Conservation (phyloP, 1,140 invertebrate species). For the Formica selysi region DNA sequence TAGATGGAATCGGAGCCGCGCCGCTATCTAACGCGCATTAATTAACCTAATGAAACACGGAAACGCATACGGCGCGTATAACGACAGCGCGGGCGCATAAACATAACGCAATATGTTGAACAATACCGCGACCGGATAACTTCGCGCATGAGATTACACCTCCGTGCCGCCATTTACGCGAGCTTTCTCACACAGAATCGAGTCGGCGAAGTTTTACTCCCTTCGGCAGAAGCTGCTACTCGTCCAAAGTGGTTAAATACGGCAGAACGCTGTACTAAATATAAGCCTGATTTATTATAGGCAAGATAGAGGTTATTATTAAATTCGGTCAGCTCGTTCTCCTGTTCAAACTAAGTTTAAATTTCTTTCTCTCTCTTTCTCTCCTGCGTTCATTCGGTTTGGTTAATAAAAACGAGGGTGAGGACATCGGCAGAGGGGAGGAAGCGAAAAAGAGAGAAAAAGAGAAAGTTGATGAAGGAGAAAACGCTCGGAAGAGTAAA, state of each 20-base stretch:
- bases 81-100: constrained; percentile 48
- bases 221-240: constrained; percentile 18
- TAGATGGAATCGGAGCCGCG: constrained; percentile 26
- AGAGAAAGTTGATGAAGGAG: constrained; percentile 41
- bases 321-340: constrained; percentile 83
- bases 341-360: constrained; percentile 81
- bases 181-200: constrained; percentile 29
- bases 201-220: constrained; percentile 54
- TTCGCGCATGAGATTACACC: constrained; percentile 48
- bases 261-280: constrained; percentile 74
- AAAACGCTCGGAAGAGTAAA: constrained; percentile 73
- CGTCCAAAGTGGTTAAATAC: constrained; percentile 52
- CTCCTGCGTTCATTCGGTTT: neutral
- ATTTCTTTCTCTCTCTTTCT: constrained; percentile 63
- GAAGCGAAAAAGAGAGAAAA: neutral
- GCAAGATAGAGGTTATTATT: constrained; percentile 81
- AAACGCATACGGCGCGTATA: constrained; percentile 41
- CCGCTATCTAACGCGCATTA: constrained; percentile 46
- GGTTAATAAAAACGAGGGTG: constrained; percentile 68
- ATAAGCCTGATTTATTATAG: constrained; percentile 84
- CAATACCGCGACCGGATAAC: constrained; percentile 49
- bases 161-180: constrained; percentile 40
- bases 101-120: constrained; percentile 59
- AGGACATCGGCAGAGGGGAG: constrained; percentile 27
- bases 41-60: constrained; percentile 60